Evolutionary conservation across 2,113 vertebrate genomes (phyloP), one percentile per base, ranked within the genome.

Genomic region (Caranx ignobilis): DNA sequence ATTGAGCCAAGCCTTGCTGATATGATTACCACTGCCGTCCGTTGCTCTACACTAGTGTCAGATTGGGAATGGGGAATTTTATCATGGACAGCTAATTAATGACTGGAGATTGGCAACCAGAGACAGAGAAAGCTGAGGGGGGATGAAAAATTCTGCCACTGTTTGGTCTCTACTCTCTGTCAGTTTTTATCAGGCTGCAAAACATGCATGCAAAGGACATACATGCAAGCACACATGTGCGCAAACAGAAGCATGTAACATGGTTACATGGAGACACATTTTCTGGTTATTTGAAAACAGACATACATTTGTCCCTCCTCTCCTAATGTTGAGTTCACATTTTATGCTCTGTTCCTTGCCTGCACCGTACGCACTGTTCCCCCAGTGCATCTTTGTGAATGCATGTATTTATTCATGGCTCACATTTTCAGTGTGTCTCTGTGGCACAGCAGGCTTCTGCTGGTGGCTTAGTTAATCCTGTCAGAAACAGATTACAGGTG

Each of bases 1-100:
- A 95, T 90, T 91, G 95, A 86, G 95, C 97, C 97, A 98, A 97
- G 95, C 95, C 95, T 97, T 94, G 94, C 96, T 97, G 96, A 96
- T 96, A 97, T 95, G 95, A 96, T 96, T 96, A 96, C 93, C 93
- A 94, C 95, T 95, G 94, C 95, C 95, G 95, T 97, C 96, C 95
- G 93, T 96, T 95, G 94, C 96, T 94, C 95, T 95, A 91, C 93
- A 82, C 95, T 90, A 89, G 68, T 81, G 89, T 87, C 52, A 71
- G 87, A 85, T 56, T 89, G 75, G 83, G 67, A 83, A 87, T 39
- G 60, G 77, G 83, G 69, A 85, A 82, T 87, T 85, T 87, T 89
- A 84, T 89, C 90, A 86, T 81, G 82, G 77, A 74, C 82, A 72
- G 80, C 83, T 90, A 91, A 94, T 93, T 87, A 94, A 91, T 91